These are phyloP conservation scores for Eulemur rufifrons DNA, from an alignment of 2,113 vertebrate species.

Conservation along the genomic window DNA sequence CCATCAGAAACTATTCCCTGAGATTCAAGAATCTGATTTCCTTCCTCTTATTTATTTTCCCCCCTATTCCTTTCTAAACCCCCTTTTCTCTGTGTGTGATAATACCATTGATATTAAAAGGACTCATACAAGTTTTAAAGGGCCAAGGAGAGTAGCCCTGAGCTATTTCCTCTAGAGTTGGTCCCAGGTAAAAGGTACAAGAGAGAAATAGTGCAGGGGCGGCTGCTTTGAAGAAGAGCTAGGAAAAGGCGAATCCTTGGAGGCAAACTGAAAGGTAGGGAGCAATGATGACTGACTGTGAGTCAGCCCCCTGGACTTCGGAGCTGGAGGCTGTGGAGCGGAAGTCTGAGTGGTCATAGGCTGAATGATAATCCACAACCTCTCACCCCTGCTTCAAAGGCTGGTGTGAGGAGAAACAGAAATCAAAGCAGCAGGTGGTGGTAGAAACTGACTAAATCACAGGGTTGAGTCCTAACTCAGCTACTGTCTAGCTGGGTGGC, in stretches of 20 bases:
- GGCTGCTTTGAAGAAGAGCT: background rate
- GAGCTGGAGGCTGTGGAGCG: background rate
- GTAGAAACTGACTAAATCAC: background rate
- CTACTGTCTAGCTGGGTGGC: background rate
- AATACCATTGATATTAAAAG: background rate
- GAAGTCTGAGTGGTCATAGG: rapidly evolving
- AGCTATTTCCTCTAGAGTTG: background rate
- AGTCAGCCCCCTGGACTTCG: background rate
- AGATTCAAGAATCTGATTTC: background rate
- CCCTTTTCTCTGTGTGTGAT: background rate
- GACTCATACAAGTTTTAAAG: background rate
- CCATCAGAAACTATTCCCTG: background rate
- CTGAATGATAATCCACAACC: background rate
- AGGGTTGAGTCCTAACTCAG: background rate
- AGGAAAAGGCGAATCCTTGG: background rate
- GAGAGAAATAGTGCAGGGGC: background rate
- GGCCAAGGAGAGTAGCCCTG: background rate
- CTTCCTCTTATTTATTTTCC: background rate
- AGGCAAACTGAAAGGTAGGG: background rate
- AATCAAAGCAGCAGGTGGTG: background rate
- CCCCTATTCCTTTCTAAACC: background rate
- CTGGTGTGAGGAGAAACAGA: background rate
- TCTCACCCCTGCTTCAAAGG: background rate
- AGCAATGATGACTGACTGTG: background rate
- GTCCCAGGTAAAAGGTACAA: background rate